Conservation (phyloP, 2,113 vertebrate species). For the Microtus oregoni region DNA sequence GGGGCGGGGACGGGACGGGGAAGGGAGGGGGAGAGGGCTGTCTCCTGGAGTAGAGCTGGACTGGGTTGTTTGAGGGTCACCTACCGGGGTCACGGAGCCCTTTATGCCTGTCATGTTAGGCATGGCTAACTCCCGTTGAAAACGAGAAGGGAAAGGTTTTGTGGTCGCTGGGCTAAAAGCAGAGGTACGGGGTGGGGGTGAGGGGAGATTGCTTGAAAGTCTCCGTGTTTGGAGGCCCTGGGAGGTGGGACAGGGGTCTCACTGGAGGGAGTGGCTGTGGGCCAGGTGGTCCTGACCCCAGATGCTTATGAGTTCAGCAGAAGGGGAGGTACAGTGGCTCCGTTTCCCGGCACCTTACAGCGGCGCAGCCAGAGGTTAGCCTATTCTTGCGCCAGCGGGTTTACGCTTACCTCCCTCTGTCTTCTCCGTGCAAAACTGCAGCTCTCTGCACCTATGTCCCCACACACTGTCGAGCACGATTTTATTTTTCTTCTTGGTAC, state of each 20-base stretch:
- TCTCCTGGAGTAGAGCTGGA: accelerated
- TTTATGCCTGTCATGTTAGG: background rate
- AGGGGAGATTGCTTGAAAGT: background rate
- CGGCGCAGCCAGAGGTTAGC: background rate
- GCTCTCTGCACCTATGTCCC: too few species aligned
- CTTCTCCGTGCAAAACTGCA: background rate
- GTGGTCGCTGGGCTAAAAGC: background rate
- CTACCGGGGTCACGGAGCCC: background rate
- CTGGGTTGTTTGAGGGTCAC: background rate
- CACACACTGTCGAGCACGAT: background rate
- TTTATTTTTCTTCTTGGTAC: background rate
- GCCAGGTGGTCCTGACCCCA: background rate
- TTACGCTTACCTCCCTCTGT: background rate
- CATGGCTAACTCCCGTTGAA: background rate
- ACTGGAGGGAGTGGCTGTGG: background rate
- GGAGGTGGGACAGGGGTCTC: background rate
- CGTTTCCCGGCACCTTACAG: too few species aligned
- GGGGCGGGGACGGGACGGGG: too few species aligned
- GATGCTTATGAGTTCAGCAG: background rate
- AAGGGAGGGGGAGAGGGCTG: background rate
- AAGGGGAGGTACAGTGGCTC: background rate
- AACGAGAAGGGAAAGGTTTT: background rate
- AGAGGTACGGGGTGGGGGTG: background rate
- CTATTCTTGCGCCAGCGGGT: background rate
- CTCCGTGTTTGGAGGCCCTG: background rate